Evolutionary conservation across 1,140 invertebrate species (phyloP).

Genomic region (Eueides isabella): DNA sequence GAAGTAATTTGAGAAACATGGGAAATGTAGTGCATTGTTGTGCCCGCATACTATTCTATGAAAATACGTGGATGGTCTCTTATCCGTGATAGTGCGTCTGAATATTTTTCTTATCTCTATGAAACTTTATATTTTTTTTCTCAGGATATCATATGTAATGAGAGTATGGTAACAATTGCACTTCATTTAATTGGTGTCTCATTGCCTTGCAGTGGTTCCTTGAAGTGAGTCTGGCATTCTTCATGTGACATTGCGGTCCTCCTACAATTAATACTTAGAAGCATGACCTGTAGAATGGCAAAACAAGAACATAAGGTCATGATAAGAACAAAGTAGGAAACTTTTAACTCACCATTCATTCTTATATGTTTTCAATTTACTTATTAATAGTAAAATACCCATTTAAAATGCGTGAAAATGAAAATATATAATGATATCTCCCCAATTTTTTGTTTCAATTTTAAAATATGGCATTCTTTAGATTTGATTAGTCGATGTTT

Average conservation of each 20-base stretch:
- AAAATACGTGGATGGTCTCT: conserved; percentile 2
- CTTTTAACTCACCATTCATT: background rate
- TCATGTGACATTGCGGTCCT: conserved; percentile 14
- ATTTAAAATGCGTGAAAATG: too few relatives aligned
- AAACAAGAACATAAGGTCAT: background rate
- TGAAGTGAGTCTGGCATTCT: conserved; percentile 48
- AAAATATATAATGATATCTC: too few relatives aligned
- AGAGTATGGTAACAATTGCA: conserved; percentile 33
- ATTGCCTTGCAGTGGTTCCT: conserved; percentile 44
- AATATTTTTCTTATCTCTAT: background rate
- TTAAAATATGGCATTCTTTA: background rate
- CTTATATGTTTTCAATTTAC: too few relatives aligned
- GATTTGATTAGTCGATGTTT: background rate
- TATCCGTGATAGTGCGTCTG: background rate
- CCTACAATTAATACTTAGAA: conserved; percentile 45
- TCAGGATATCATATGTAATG: conserved; percentile 39
- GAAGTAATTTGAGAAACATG: conserved; percentile 25
- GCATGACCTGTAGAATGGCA: conserved; percentile 8
- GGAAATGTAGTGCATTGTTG: conserved; percentile 18
- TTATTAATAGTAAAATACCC: too few relatives aligned
- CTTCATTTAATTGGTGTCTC: conserved; percentile 40
- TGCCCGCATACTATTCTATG: conserved; percentile 29
- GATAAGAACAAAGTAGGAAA: background rate
- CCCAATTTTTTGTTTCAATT: too few relatives aligned
- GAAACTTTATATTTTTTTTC: conserved; percentile 1